phyloP scores from a whole-genome alignment of 2,888 invertebrate genomes.

The Strigamia maritima region DNA sequence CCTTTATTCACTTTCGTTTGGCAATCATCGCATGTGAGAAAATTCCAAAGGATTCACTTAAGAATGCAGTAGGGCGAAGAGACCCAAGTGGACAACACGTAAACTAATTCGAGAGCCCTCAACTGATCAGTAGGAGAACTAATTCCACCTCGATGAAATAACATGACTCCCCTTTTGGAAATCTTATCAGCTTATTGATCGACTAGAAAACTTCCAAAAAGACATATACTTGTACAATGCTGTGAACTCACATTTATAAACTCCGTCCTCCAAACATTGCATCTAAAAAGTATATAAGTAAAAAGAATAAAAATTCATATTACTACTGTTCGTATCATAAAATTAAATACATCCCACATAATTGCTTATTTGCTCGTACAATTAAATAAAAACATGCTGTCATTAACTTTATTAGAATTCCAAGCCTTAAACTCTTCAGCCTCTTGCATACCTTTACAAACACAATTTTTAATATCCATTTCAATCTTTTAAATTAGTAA shows the following conservation, averaged over 20 bases:
- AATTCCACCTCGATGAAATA: slow-evolving; percentile 8
- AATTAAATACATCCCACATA: too few species aligned
- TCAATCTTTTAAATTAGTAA: too few species aligned
- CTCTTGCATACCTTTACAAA: too few species aligned
- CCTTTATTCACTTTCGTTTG: slow-evolving; percentile 18
- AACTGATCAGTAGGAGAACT: slow-evolving; percentile 20
- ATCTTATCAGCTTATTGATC: background rate
- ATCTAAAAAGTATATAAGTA: too few species aligned
- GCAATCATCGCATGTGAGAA: slow-evolving; percentile 24
- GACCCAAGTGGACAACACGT: slow-evolving; percentile 32
- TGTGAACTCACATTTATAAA: background rate
- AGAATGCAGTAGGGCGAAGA: slow-evolving; percentile 22
- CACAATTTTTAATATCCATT: too few species aligned
- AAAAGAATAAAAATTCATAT: too few species aligned
- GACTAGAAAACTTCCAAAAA: background rate
- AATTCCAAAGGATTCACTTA: slow-evolving; percentile 31
- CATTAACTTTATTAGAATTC: too few species aligned
- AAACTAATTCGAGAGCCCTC: slow-evolving; percentile 32
- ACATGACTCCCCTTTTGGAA: background rate
- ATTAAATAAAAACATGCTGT: too few species aligned
- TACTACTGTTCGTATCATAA: too few species aligned
- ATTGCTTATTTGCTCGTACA: too few species aligned
- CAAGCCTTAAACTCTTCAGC: too few species aligned
- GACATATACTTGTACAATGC: background rate
- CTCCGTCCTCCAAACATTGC: too few species aligned